Conservation (phyloP, 2,797 vertebrate genomes). For the Crenichthys baileyi region DNA sequence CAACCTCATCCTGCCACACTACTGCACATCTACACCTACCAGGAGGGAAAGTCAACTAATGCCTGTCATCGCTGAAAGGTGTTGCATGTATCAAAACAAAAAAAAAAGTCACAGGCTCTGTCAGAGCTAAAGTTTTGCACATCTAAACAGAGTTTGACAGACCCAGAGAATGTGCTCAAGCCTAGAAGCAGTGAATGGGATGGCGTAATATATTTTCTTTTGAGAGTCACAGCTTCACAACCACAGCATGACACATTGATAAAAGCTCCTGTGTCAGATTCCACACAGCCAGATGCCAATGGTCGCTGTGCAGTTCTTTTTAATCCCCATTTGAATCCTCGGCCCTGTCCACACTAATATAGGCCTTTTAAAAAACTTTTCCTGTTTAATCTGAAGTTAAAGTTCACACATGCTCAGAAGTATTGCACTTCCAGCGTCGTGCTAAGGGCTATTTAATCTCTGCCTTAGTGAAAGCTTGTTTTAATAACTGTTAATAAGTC, state of each 20-base stretch:
- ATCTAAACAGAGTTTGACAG: constrained; percentile 63
- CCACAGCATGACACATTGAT: constrained; percentile 23
- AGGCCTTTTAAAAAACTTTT: neutral
- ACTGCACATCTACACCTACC: constrained; percentile 16
- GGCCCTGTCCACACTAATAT: neutral
- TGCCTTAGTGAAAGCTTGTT: neutral
- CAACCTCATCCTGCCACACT: constrained; percentile 18
- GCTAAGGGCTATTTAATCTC: neutral
- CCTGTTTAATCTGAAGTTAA: neutral
- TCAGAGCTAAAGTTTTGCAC: constrained; percentile 51
- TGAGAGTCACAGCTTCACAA: constrained; percentile 50
- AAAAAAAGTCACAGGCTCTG: constrained; percentile 17
- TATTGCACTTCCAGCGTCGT: neutral
- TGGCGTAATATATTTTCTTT: constrained; percentile 51
- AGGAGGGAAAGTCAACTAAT: constrained; percentile 27
- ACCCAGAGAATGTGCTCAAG: constrained; percentile 43
- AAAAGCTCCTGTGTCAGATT: constrained; percentile 34
- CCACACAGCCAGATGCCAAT: constrained; percentile 18
- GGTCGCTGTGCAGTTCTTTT: neutral
- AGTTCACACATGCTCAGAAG: neutral
- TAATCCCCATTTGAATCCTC: neutral
- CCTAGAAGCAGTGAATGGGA: constrained; percentile 44
- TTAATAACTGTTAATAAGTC: neutral
- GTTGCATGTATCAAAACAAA: constrained; percentile 31
- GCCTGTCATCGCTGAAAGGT: constrained; percentile 38